These are phyloP conservation scores for Melitaea cinxia DNA, from an alignment of 1,140 invertebrate species.

Conservation along the genomic window DNA sequence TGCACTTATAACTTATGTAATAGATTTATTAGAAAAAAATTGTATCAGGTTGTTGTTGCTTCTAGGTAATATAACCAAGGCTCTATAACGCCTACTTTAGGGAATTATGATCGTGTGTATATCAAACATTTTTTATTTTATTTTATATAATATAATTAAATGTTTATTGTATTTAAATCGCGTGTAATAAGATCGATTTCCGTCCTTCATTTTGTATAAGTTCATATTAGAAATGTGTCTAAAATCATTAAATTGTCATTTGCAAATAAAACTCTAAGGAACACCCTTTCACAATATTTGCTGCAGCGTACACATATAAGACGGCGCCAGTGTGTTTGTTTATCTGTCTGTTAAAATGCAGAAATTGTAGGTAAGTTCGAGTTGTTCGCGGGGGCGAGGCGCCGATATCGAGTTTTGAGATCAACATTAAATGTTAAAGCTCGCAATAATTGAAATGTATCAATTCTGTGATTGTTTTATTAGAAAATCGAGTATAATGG, in stretches of 20 bases:
- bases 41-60: too few species aligned
- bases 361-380: not conserved
- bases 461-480: not conserved
- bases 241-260: not conserved
- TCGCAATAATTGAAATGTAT: slow-evolving; percentile 3
- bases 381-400: slow-evolving; percentile 9
- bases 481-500: not conserved
- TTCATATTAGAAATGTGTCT: too few species aligned
- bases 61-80: too few species aligned
- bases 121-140: too few species aligned
- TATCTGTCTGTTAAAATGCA: slow-evolving; percentile 20
- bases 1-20: too few species aligned
- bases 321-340: slow-evolving; percentile 31
- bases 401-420: slow-evolving; percentile 1
- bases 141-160: too few species aligned
- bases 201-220: too few species aligned
- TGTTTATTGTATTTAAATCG: too few species aligned
- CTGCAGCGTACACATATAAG: slow-evolving; percentile 19
- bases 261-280: not conserved
- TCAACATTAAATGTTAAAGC: not conserved
- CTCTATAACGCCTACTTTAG: too few species aligned
- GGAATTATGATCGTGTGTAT: too few species aligned
- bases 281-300: slow-evolving; percentile 40
- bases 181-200: too few species aligned
- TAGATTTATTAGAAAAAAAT: too few species aligned